phyloP scores from a whole-genome alignment of 2,113 vertebrate genomes.

The Nesogale talazaci region DNA sequence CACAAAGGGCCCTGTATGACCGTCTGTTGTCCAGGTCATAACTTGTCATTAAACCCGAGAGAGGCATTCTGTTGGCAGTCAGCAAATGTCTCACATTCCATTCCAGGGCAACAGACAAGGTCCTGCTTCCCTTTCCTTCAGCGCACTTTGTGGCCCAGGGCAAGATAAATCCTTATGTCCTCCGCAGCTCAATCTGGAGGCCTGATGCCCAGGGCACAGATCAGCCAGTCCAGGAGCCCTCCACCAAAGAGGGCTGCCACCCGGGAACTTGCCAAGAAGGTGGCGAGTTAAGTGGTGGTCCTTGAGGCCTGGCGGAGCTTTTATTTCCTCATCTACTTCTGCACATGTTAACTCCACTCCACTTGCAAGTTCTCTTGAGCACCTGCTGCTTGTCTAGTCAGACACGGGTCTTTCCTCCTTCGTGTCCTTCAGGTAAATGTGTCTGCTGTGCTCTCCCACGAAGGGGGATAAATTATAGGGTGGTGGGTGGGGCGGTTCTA shows the following conservation, averaged over 20 bases:
- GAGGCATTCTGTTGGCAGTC: background rate
- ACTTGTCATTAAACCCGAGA: background rate
- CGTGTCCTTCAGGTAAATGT: background rate
- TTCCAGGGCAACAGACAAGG: slow-evolving; percentile 25
- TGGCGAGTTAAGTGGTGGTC: background rate
- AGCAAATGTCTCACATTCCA: slow-evolving; percentile 40
- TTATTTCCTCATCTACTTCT: background rate
- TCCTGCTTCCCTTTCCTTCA: background rate
- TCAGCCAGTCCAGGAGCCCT: background rate
- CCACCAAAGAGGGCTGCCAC: too few species aligned
- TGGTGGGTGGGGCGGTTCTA: background rate
- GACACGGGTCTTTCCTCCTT: background rate
- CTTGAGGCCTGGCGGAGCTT: background rate
- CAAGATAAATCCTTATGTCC: slow-evolving; percentile 34
- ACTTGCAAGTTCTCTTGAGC: background rate
- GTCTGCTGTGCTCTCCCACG: background rate
- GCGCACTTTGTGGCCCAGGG: background rate
- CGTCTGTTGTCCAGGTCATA: background rate
- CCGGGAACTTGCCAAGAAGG: background rate
- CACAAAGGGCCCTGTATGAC: too few species aligned
- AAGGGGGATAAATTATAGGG: too few species aligned
- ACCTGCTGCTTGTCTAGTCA: background rate
- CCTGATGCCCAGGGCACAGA: background rate
- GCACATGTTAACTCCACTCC: background rate
- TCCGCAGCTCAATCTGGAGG: background rate